Base-by-base conservation (phyloP, 2,888 invertebrate genomes). In the Pseudanteris insignis region DNA sequence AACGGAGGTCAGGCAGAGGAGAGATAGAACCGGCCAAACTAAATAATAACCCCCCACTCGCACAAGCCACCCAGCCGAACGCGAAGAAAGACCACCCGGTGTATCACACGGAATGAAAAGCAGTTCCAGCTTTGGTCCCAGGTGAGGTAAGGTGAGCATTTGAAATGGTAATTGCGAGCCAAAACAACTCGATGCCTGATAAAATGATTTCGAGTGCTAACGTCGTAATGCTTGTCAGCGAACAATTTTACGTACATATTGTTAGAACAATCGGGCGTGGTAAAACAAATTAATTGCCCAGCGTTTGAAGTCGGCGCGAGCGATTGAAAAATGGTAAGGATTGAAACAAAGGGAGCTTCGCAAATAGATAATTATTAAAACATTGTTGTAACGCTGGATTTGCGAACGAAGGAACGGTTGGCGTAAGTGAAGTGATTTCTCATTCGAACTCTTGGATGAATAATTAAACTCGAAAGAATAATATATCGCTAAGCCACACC, bases 71-170 rank as follows among this genome's bases (percentile, higher is more conserved):
- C 64, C 69, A 66, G 66, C 62, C 66, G 54, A 68, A 69, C 70
- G 70, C 70, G 70, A 70, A 69, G 69, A 67, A 68, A 70, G 78
- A 78, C 78, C 78, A 78, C 78, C 78, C 78, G 78, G 78, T 73
- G 74, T 68, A 76, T 71, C 69, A 66, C 66, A 67, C 64, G 67
- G 61, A 66, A 67, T 64, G 67, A 71, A 60, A 51, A 66, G 69
- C 70, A 68, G 67, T 66, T 66, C 59, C 64, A 62, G 63, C 66
- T 63, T 58, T 53, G 66, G 67, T 65, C 47, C 68, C 71, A 65
- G 72, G 69, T 71, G 74, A 72, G 70, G 66, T 65, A 68, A 74
- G 73, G 71, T 72, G 71, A 71, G 71, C 74, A 77, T 77, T 77
- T 77, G 74, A 76, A 77, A 77, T 77, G 77, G 76, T 77, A 77